phyloP scores from a whole-genome alignment of 2,113 vertebrate species.

The Otis tarda region DNA sequence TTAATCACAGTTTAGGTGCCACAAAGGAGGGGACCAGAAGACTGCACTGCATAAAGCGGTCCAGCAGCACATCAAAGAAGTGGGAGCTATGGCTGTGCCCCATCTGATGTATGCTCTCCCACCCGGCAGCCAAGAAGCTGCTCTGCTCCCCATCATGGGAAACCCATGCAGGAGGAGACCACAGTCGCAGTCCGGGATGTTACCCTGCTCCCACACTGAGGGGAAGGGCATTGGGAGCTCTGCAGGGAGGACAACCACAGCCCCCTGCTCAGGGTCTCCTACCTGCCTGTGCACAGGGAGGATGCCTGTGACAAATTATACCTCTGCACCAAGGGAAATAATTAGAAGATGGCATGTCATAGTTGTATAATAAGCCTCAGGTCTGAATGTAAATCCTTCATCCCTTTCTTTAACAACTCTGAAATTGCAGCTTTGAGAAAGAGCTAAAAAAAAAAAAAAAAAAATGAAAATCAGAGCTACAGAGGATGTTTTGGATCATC shows the following conservation, averaged over 20 bases:
- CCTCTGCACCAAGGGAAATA: not conserved
- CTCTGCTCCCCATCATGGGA: not conserved
- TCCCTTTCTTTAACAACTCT: not conserved
- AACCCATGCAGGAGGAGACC: not conserved
- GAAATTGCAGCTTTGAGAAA: not conserved
- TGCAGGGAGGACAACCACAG: not conserved
- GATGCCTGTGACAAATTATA: not conserved
- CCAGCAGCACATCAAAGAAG: conserved; percentile 46
- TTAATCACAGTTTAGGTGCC: conserved; percentile 43
- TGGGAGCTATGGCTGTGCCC: not conserved
- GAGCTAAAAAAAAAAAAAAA: not conserved
- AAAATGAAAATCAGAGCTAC: not conserved
- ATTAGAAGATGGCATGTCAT: not conserved
- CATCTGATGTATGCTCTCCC: not conserved
- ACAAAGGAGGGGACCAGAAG: conserved; percentile 41
- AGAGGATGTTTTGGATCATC: not conserved
- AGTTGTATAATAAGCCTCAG: not conserved
- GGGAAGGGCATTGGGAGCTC: not conserved
- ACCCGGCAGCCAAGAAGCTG: not conserved
- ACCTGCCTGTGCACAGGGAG: not conserved
- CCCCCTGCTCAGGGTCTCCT: not conserved
- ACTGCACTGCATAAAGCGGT: not conserved
- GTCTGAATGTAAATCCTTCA: not conserved
- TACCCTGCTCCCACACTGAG: not conserved
- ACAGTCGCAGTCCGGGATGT: rapidly evolving